Evolutionary conservation across 2,888 invertebrate species (phyloP), one percentile per base, ranked within the genome.

Genomic region (Lithophane socia): DNA sequence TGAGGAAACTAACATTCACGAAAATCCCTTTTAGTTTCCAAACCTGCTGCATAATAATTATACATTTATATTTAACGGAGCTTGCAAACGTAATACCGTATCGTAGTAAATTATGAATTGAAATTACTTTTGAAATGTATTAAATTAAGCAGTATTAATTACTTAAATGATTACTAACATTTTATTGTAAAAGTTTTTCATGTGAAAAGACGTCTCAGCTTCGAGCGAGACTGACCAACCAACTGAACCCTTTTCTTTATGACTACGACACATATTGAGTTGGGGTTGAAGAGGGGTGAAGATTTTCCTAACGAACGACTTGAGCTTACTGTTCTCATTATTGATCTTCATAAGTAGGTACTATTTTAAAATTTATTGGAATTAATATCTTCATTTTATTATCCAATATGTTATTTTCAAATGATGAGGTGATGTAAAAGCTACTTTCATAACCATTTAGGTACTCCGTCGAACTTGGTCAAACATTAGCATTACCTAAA

Each of bases 21-120:
- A 58, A 65, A 67, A 83, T 63, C 56, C 56, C 47, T 29, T 71
- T 21, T 37, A 56, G 24, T 29, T 44, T 24, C n/a, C 58, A 12
- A 72, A 65, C 64, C n/a, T 44, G 54, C 29, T 84, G 68, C 54
- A 73, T 56, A 54, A 83, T 80, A 61, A 80, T 60, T 68, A 56
- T 58, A 60, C 54, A 84, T 68, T 10, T 42, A 79, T 79, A 71
- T 64, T 71, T 13, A 54, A 54, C 24, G 21, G 2, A 60, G 67
- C 44, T 72, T 49, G n/a, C 52, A 82, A 80, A 60, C 21, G 42
- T 37, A n/a, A 44, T 21, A 64, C 13, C 5, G 44, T 58, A 52
- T 52, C 44, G 56, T n/a, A 54, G 21, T 21, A 75, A 56, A 49
- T 44, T 64, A 47, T 68, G 24, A 52, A 67, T 64, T 64, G 58